Evolutionary conservation across 2,888 invertebrate genomes (phyloP), one percentile per base, ranked within the genome.

Genomic region (Platypus cylindrus): DNA sequence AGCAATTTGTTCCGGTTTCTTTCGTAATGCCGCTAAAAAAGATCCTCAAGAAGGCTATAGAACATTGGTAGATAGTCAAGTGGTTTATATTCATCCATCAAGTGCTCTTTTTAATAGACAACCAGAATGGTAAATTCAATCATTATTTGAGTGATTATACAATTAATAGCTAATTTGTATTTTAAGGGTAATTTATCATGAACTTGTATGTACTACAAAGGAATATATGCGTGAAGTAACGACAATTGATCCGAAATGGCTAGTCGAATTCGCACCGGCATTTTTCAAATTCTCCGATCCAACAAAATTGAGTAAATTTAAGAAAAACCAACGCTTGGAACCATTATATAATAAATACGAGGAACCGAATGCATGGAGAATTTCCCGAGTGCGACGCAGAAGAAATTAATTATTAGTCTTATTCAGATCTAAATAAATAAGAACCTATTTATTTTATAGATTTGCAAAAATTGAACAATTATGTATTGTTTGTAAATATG

Each of bases 241-340:
- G 0, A 87, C 91, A 0, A 91, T 93, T 36, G 93, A 94, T 65
- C 91, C 93, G 0, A 91, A 91, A 60, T 99, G 98, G 98, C 68
- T 99, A 36, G 95, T 98, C 1, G 97, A 99, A 60, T 98, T 93
- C 60, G 97, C 98, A 0, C 94, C 97, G 0, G 94, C 97, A 1
- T 99, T 98, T 72, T 99, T 97, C 70, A 89, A 91, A 60, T 93
- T 97, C 66, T 91, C 91, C 4, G 98, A 99, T 64, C 94, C 95
- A 2, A 97, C 97, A 0, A 97, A 94, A 60, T 71, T 98, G 20
- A 94, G 94, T 60, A 94, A 94, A 58, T 94, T 95, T 66, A 98
- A 99, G 75, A 94, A 95, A 65, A 94, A 95, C 66, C 95, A 98
- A 69, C 74, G 94, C 43, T 71, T 99, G 44, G 97, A 99, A 55